These are phyloP conservation scores for Apis mellifera DNA, from an alignment of 1,140 invertebrate genomes.

Conservation along the genomic window DNA sequence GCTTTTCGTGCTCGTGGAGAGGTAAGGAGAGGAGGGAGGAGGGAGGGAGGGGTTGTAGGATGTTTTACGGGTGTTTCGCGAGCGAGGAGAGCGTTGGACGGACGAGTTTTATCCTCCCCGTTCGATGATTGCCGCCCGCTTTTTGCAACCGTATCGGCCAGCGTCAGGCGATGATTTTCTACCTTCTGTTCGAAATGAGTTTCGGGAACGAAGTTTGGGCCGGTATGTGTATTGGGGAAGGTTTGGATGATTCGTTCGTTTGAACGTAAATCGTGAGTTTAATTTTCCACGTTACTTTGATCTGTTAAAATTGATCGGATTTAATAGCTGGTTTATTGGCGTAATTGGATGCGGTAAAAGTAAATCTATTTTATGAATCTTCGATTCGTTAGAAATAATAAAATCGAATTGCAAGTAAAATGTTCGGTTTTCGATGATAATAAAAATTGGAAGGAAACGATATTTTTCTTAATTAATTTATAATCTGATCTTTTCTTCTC, in stretches of 20 bases:
- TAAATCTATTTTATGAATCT: no score
- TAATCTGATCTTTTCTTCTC: no score
- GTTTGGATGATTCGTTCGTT: background rate
- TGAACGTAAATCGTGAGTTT: background rate
- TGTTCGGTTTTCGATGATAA: no score
- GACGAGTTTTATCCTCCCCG: conserved; percentile 30
- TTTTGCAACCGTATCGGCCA: conserved; percentile 17
- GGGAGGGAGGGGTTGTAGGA: background rate
- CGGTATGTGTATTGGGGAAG: background rate
- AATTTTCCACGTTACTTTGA: no score
- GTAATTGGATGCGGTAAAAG: no score
- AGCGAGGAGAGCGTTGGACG: background rate
- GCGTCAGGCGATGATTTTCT: conserved; percentile 31
- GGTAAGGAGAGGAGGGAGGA: no score
- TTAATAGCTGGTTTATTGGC: no score
- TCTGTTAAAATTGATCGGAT: no score
- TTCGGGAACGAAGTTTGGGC: background rate
- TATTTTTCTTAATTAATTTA: no score
- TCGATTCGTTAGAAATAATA: no score
- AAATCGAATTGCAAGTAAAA: no score
- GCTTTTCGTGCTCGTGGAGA: conserved; percentile 10
- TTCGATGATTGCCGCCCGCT: conserved; percentile 28
- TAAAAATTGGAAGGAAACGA: no score
- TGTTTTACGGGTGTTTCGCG: conserved; percentile 17
- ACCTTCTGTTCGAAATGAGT: conserved; percentile 10